Percentiles rank a stretch among this genome's conserved stretches.
Evolutionary conservation across 2,888 invertebrate species (phyloP).

Genomic region (Limnephilus lunatus): DNA sequence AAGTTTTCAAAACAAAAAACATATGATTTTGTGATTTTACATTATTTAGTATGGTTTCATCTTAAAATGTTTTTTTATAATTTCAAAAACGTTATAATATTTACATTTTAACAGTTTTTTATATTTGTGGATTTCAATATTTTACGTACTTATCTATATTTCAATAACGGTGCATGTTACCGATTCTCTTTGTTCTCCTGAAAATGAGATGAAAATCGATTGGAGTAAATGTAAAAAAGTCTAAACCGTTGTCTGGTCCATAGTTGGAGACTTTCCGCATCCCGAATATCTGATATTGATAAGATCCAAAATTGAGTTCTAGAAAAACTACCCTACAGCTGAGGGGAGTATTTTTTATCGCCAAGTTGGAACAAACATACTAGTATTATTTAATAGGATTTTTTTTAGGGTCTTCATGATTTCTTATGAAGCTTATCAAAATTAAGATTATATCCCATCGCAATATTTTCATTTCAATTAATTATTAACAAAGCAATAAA

Average conservation of each 20-base stretch:
- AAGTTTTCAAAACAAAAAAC: no score
- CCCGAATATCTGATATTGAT: conserved; percentile 44
- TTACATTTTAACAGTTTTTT: no score
- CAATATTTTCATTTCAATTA: background rate
- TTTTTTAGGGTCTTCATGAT: background rate
- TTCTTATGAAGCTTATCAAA: background rate
- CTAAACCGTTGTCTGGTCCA: conserved; percentile 30
- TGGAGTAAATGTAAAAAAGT: conserved; percentile 32
- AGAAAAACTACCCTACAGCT: conserved; percentile 25
- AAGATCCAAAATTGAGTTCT: conserved; percentile 51
- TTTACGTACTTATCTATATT: no score
- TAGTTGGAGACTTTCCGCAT: background rate
- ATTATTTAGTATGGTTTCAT: no score
- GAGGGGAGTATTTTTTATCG: background rate
- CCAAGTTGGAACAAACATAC: background rate
- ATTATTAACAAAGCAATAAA: no score
- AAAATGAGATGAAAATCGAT: conserved; percentile 48
- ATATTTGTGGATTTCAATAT: no score
- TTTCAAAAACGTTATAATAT: no score
- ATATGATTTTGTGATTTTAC: no score
- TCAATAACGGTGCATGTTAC: background rate
- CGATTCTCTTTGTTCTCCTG: conserved; percentile 14
- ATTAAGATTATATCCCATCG: background rate
- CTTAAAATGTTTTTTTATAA: no score
- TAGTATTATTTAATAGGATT: background rate